Base-by-base conservation (phyloP, 2,113 vertebrate species). In the Varanus salvator region DNA sequence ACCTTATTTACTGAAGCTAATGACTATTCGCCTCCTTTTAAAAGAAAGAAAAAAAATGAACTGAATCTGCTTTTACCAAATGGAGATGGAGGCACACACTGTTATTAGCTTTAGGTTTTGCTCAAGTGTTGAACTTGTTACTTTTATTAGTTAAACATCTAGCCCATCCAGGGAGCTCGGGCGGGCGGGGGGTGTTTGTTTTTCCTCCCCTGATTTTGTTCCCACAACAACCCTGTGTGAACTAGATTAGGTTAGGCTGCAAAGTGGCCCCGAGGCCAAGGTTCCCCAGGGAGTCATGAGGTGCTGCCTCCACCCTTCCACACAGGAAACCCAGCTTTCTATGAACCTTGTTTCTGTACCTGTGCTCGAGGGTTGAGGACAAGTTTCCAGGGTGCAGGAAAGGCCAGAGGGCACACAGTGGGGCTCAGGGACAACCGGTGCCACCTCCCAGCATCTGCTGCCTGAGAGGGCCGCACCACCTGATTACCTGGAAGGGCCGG, bases 1-100 rank as follows among this genome's bases (percentile, higher is more conserved):
- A 81, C 44, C 80, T 90, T 90, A 84, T 68, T 83, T 94, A 77
- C 93, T 83, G 92, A 94, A 94, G 91, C 91, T 95, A 95, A 95
- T 93, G 93, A 89, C 83, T 72, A 85, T 92, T 93, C n/a, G 9
- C 7, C 90, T 27, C 44, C 17, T 19, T 54, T 27, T 0, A 29
- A 14, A 9, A 25, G 6, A 82, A 2, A 11, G 17, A 4, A 48
- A 68, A 14, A 29, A 31, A 88, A 21, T 50, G 86, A 91, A 95
- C 93, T 93, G 85, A 92, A 92, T 90, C 90, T 86, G 85, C 91
- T 90, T 81, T 54, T 93, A 90, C 93, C 50, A 66, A 87, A 88
- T 91, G 85, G 75, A 6, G 75, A 93, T 90, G 75, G 78, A 89
- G 68, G 52, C 89, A 64, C 91, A 69, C 23, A 29, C 50, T 12